Conservation (phyloP, 1,140 invertebrate species). For the Ganaspis sp. region DNA sequence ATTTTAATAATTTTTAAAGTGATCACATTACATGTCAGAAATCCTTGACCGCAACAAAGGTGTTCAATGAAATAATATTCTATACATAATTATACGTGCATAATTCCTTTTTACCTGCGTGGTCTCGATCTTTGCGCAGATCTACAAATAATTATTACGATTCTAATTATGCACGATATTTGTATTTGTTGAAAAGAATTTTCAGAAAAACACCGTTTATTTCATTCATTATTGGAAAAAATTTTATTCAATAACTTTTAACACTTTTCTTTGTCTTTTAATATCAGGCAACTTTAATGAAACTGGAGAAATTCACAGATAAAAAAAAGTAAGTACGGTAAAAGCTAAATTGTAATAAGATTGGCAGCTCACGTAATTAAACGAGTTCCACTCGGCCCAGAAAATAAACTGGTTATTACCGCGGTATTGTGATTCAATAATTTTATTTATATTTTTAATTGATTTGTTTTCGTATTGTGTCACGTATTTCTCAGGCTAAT, state of each 20-base stretch:
- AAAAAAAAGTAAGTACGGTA: constrained; percentile 1
- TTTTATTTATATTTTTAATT: background rate
- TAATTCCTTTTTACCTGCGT: constrained; percentile 2
- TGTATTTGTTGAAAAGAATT: constrained; percentile 7
- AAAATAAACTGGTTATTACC: background rate
- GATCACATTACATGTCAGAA: background rate
- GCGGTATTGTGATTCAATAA: background rate
- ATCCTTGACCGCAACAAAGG: background rate
- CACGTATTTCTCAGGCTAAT: background rate
- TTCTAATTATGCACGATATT: background rate
- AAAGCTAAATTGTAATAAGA: background rate
- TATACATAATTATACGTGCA: background rate
- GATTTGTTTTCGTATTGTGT: constrained; percentile 10
- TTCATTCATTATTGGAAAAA: background rate
- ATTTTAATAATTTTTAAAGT: background rate
- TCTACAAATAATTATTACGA: background rate
- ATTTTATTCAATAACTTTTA: no score
- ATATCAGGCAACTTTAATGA: background rate
- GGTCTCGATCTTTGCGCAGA: background rate
- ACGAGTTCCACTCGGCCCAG: background rate
- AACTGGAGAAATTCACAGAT: background rate
- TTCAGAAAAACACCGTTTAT: background rate
- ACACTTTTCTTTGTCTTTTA: no score
- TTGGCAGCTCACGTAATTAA: background rate
- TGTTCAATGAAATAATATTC: constrained; percentile 17